Conservation (phyloP, 2,797 vertebrate species). For the Gambelia wislizenii region DNA sequence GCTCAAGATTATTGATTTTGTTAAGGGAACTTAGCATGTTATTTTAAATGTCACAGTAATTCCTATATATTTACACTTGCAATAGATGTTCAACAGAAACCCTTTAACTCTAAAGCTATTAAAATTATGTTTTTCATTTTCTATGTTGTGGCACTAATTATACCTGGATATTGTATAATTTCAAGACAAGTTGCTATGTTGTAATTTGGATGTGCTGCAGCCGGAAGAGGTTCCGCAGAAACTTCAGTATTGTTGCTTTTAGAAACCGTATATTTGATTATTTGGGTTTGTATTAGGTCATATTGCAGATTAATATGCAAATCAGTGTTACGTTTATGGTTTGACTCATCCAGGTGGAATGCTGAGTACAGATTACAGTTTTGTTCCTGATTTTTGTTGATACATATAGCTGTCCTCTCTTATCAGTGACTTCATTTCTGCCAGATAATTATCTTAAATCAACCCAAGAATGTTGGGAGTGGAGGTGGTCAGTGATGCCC, state of each 20-base stretch:
- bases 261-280: not conserved
- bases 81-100: not conserved
- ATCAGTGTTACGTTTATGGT: not conserved
- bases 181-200: conserved; percentile 17
- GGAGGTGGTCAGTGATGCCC: not conserved
- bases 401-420: not conserved
- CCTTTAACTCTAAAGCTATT: not conserved
- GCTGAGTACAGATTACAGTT: conserved; percentile 6
- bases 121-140: conserved; percentile 36
- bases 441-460: conserved; percentile 15
- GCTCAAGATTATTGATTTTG: not conserved
- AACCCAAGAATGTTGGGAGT: not conserved
- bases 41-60: not conserved
- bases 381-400: not conserved
- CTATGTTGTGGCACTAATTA: conserved; percentile 45
- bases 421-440: not conserved
- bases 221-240: conserved; percentile 4
- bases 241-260: conserved; percentile 36
- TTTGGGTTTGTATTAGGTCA: conserved; percentile 19
- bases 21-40: not conserved
- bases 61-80: not conserved
- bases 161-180: conserved; percentile 18
- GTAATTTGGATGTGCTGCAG: conserved; percentile 42
- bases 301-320: conserved; percentile 4
- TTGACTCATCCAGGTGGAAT: conserved; percentile 18